Evolutionary conservation across 30 jellyfish, hydroid and myxozoan genomes (phyloP), one percentile per base, ranked within the genome.

Genomic region (Pelagia noctiluca): DNA sequence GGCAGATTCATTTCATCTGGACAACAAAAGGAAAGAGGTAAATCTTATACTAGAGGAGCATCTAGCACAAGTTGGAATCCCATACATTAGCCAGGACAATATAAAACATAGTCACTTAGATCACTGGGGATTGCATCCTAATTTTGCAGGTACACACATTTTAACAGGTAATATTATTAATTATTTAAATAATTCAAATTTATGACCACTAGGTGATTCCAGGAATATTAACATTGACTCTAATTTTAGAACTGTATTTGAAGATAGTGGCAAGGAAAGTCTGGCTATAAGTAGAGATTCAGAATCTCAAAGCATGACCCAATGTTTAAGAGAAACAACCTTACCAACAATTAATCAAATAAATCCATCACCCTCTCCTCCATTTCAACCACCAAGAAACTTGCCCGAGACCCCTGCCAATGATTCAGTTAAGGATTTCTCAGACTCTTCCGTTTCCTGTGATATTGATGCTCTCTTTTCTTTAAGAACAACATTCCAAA

Each of bases 11-110:
- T 52, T 52, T 52, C 26, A 52, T 52, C 68, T 52, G 12, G 68
- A 52, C 68, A 52, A 52, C 68, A 52, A 52, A 52, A 52, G 68
- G 68, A 52, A 52, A 52, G 68, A 52, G 68, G 68, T 52, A 52
- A 52, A 52, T 52, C 68, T 52, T 52, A 65, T 65, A 65, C 32
- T 65, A 22, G 53, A 65, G 53, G 78, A 65, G 30, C 31, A 65
- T 29, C 52, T 30, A 65, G 53, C 50, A 65, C 29, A 37, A 37
- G 52, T 65, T 65, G 78, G 78, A 65, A 65, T 65, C 78, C 78
- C 78, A 29, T 65, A 65, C 53, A 65, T 65, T 29, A 65, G 33
- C 16, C 78, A 65, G 78, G 78, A 65, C 78, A 65, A 65, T 37
- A 65, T 65, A 37, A 65, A 65, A 65, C 78, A 65, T 31, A 65